Base-by-base conservation (phyloP, 2,797 vertebrate genomes). In the Arnoldichthys spilopterus region DNA sequence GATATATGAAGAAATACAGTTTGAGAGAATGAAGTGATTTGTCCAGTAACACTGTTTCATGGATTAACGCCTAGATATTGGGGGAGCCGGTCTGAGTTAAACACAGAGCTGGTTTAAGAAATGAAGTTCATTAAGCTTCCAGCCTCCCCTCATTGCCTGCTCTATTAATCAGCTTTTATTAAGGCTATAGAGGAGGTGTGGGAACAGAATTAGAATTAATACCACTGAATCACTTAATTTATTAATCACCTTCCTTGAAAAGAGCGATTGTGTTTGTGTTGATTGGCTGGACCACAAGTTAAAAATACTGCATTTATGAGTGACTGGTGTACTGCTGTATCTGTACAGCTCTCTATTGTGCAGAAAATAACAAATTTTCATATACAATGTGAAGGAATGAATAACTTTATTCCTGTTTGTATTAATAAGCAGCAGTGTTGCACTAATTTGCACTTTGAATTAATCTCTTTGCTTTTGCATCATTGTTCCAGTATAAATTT, bases 121-220 rank as follows among this genome's bases (percentile, higher is more conserved):
- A 20, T 69, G 28, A 12, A 51, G 56, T 78, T 78, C 49, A 75
- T 70, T 71, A 63, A 40, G 67, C 54, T 70, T 13, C 56, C 37
- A 26, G 72, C 58, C 49, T 82, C 20, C 18, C 6, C 30, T 74
- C 30, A 18, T 76, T 43, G 62, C 64, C 68, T 74, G 61, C 70
- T 77, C 47, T 74, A 45, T 56, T 82, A 78, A 80, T 67, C 45
- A 51, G 70, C 66, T 82, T 80, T 64, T n/a, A 70, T 56, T 72
- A 61, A 56, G 37, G 18, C 49, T 74, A n/a, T 20, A 6, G 49
- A 26, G 61, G 54, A 71, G 45, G 49, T 30, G 37, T 15, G 9
- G 51, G 15, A n/a, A 32, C n/a, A 71, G 45, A 30, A 58, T 79
- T 67, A 69, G 32, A 71, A 59, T 70, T 3, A 53, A 71, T 64